Percentiles rank a stretch among this genome's conserved stretches.
These are phyloP conservation scores for Helleia helle DNA, from an alignment of 2,888 invertebrate species.

Conservation along the genomic window DNA sequence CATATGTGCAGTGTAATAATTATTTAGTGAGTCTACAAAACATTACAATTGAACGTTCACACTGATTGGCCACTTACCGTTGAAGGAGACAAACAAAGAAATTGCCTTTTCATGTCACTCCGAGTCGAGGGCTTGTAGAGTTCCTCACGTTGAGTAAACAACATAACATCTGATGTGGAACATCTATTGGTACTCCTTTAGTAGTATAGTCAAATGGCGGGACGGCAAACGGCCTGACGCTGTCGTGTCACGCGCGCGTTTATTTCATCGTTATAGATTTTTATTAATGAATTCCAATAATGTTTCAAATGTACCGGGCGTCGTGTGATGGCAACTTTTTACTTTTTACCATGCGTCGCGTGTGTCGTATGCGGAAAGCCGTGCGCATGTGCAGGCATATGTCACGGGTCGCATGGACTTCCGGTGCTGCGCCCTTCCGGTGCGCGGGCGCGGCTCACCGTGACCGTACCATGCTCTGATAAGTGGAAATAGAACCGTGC, in stretches of 20 bases:
- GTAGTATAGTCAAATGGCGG: too few relatives aligned
- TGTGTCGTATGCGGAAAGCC: constrained; percentile 44
- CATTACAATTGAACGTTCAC: constrained; percentile 12
- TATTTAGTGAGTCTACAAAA: not conserved
- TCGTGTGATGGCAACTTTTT: too few relatives aligned
- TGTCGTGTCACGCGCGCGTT: too few relatives aligned
- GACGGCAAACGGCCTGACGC: too few relatives aligned
- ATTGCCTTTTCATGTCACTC: constrained; percentile 48
- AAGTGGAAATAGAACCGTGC: constrained; percentile 41
- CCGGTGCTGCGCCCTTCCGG: constrained; percentile 68
- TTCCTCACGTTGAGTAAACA: constrained; percentile 23
- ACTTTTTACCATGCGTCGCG: constrained; percentile 30
- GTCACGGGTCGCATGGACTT: constrained; percentile 59
- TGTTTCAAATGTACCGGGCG: too few relatives aligned
- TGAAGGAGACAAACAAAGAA: constrained; percentile 22
- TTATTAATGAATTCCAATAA: not conserved
- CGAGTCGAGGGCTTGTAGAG: constrained; percentile 27
- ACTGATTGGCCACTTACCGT: constrained; percentile 38
- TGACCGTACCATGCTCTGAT: constrained; percentile 59
- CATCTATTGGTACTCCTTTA: too few relatives aligned
- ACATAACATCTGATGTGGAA: constrained; percentile 1
- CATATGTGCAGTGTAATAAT: too few relatives aligned
- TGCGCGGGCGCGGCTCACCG: constrained; percentile 54
- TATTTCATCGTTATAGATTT: too few relatives aligned
- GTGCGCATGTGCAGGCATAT: constrained; percentile 44